phyloP scores from a whole-genome alignment of 2,888 invertebrate species.

The Junonia oenone region DNA sequence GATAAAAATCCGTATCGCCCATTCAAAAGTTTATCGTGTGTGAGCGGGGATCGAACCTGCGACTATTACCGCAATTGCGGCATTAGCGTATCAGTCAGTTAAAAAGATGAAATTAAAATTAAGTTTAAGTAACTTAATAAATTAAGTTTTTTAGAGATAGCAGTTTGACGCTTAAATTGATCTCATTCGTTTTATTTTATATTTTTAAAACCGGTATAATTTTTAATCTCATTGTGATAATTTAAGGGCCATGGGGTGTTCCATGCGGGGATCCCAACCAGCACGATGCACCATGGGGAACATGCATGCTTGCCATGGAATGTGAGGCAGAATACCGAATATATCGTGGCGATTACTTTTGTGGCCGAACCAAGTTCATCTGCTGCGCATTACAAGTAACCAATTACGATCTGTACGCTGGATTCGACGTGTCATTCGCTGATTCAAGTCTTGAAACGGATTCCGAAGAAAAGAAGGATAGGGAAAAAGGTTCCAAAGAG shows the following conservation, averaged over 20 bases:
- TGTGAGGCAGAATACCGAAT: conserved; percentile 62
- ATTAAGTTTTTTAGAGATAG: no score
- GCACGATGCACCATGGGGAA: conserved; percentile 66
- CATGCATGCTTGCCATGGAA: conserved; percentile 54
- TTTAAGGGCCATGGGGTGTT: conserved; percentile 64
- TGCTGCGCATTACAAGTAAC: conserved; percentile 57
- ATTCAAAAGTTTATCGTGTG: no score
- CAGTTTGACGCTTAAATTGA: no score
- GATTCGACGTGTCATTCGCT: conserved; percentile 57
- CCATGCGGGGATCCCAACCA: conserved; percentile 66
- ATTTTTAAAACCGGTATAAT: no score
- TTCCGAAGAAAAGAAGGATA: conserved; percentile 41
- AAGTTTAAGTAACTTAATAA: no score
- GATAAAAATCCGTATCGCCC: no score
- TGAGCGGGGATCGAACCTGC: no score
- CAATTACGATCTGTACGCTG: conserved; percentile 60
- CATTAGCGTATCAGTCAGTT: no score
- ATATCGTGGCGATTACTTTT: conserved; percentile 59
- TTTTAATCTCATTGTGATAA: background rate
- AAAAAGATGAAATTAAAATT: no score
- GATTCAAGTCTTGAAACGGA: conserved; percentile 48
- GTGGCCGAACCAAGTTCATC: conserved; percentile 55
- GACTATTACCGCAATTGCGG: no score
- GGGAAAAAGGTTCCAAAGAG: conserved; percentile 36
- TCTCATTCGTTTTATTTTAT: no score